Evolutionary conservation across 2,888 invertebrate species (phyloP).

Genomic region (Sericinus montela): DNA sequence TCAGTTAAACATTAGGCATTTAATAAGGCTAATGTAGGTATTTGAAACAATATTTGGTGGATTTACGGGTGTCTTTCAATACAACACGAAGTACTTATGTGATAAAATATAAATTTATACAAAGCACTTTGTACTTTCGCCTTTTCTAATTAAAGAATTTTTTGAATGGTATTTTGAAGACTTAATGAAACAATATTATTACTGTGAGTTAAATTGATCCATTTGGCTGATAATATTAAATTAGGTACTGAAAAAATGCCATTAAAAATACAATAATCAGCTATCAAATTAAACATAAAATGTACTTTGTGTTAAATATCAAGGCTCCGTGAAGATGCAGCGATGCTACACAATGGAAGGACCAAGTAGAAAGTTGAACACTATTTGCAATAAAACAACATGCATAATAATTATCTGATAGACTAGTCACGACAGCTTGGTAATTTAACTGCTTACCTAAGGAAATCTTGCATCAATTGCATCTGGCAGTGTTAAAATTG

Average conservation of each 20-base stretch:
- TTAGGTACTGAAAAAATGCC: conserved; percentile 28
- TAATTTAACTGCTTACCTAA: conserved; percentile 7
- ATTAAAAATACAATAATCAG: conserved; percentile 23
- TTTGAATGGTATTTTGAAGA: conserved; percentile 20
- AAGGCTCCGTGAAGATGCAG: not conserved
- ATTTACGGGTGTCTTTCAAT: conserved; percentile 55
- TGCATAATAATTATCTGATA: conserved; percentile 5
- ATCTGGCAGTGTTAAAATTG: conserved; percentile 8
- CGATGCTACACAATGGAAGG: conserved; percentile 13
- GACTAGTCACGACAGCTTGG: conserved; percentile 15
- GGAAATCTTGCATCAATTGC: conserved; percentile 2
- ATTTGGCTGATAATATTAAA: conserved; percentile 27
- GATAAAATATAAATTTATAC: conserved; percentile 49
- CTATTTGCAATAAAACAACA: conserved; percentile 16
- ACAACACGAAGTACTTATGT: conserved; percentile 52
- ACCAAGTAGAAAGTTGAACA: conserved; percentile 19
- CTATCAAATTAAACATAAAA: conserved; percentile 18
- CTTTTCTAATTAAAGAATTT: conserved; percentile 40
- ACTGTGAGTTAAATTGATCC: conserved; percentile 18
- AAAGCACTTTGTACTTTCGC: conserved; percentile 77
- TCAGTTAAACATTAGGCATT: conserved; percentile 75
- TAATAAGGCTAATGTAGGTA: conserved; percentile 75
- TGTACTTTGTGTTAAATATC: conserved; percentile 21
- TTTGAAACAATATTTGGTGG: conserved; percentile 77
- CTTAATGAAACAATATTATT: conserved; percentile 8